Base-by-base conservation (phyloP, 2,797 vertebrate genomes). In the Pseudotriccus pelzelni region DNA sequence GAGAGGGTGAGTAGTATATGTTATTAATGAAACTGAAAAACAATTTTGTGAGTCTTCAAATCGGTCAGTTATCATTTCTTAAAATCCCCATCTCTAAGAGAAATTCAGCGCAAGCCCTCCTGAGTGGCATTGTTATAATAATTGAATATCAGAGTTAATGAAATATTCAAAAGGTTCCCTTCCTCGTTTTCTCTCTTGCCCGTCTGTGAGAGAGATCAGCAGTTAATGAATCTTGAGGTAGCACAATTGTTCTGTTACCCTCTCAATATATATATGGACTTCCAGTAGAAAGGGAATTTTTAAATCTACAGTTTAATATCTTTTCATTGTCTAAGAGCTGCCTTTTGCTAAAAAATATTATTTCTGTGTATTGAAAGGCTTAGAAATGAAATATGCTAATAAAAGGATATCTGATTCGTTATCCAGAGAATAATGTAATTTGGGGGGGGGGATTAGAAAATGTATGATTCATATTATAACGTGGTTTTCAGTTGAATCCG, bases 81-180 rank as follows among this genome's bases (percentile, higher is more conserved):
- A 79, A 93, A 95, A 89, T 87, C 74, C 47, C 25, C 64, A 19
- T 80, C 78, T 90, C 34, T 79, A 60, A 50, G 50, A 89, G 76
- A 81, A 88, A 89, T 69, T 84, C 44, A 41, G 50, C 46, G 66
- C 37, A 47, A 67, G 43, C 25, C 39, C 46, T 67, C 72, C 66
- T 74, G 80, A 76, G 83, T 79, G 55, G 62, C 67, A 81, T 91
- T 94, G 69, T 87, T 72, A 59, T 72, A 84, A 93, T 93, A 91
- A 95, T 96, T 95, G 87, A 95, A 93, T 82, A 82, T 87, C 72
- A 36, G 64, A 23, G 56, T 59, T 95, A 89, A 92, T 92, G 67
- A 94, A 96, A 95, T 85, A 83, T 94, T 94, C 74, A 75, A 32
- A 93, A 90, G 89, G 5, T 83, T 94, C 70, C n/a, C 10, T 83